Conservation (phyloP, 1,140 invertebrate genomes). For the Chionoecetes opilio region DNA sequence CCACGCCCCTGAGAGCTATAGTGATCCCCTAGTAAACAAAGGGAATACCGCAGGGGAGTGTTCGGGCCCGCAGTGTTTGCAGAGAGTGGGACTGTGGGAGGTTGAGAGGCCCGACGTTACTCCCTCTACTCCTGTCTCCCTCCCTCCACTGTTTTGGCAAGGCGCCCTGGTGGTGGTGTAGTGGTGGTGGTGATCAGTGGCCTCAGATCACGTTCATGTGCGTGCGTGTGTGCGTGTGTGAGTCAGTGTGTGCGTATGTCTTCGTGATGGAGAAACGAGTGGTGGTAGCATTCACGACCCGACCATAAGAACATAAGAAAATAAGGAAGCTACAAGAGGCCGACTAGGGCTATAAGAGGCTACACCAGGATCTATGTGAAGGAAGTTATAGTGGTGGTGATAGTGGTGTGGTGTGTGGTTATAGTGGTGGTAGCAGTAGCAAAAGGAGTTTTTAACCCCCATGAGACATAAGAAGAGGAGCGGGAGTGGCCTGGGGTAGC, state of each 20-base stretch:
- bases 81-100: background rate
- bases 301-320: too few species aligned
- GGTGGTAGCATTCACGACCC: background rate
- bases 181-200: background rate
- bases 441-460: background rate
- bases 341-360: too few species aligned
- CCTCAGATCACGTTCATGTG: background rate
- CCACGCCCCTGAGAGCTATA: background rate
- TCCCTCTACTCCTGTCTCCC: background rate
- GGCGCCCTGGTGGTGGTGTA: background rate
- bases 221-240: slow-evolving; percentile 40
- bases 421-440: background rate
- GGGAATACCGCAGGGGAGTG: background rate
- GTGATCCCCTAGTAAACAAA: background rate
- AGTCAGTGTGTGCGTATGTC: background rate
- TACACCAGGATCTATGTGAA: too few species aligned
- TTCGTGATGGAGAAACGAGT: background rate
- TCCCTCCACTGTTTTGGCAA: background rate
- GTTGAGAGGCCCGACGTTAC: background rate
- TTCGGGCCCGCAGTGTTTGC: background rate
- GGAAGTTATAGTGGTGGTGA: background rate
- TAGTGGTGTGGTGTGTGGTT: background rate
- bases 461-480: background rate
- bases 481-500: background rate
- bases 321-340: too few species aligned